phyloP scores from a whole-genome alignment of 2,797 vertebrate genomes.

The Ammospiza maritima region DNA sequence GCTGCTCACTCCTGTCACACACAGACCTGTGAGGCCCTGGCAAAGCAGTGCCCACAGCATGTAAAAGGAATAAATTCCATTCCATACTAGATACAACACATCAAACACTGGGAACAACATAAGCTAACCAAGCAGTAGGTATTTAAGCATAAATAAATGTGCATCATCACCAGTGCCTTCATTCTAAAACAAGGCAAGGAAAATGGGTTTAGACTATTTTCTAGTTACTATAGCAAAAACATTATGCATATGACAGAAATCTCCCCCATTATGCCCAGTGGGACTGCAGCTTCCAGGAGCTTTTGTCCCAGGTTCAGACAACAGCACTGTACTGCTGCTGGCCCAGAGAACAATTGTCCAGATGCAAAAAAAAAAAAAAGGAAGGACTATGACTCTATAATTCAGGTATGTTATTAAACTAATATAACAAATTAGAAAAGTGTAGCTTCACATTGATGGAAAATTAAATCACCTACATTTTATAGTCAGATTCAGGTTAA shows the following conservation, averaged over 20 bases:
- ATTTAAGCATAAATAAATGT: background rate
- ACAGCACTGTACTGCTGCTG: background rate
- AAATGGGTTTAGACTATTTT: background rate
- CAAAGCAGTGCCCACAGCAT: background rate
- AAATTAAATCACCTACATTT: background rate
- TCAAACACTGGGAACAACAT: background rate
- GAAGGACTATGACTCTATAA: background rate
- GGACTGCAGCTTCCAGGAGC: background rate
- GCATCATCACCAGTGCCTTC: background rate
- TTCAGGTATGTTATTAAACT: background rate
- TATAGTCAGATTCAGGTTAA: background rate
- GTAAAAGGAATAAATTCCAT: background rate
- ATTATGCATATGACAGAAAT: background rate
- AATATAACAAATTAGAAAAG: slow-evolving; percentile 8
- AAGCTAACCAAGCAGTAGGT: background rate
- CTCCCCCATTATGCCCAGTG: background rate
- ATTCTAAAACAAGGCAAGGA: background rate
- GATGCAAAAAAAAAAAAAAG: background rate
- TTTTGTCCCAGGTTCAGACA: background rate
- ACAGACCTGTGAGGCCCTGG: background rate
- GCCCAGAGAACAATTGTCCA: background rate
- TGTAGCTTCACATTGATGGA: background rate
- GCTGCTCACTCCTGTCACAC: background rate
- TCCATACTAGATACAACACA: background rate
- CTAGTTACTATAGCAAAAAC: background rate